Conservation (phyloP, 2,888 invertebrate species). For the Heliconius cydno region DNA sequence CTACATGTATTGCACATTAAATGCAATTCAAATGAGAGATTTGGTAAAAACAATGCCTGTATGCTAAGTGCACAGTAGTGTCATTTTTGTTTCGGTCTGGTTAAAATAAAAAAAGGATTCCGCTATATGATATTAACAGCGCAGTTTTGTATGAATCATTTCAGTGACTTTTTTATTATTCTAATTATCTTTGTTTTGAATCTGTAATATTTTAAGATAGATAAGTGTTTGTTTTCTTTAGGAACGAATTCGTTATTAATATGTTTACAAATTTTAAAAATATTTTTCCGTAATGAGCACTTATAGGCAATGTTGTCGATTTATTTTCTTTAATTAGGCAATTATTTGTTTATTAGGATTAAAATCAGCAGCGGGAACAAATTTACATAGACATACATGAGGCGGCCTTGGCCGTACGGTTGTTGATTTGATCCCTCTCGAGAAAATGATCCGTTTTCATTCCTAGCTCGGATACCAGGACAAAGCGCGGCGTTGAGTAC, state of each 20-base stretch:
- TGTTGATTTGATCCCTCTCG: too few species aligned
- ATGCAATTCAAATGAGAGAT: neutral
- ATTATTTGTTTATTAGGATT: too few species aligned
- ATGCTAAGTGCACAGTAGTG: neutral
- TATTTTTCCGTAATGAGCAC: neutral
- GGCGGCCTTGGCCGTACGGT: too few species aligned
- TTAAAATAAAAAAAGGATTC: neutral
- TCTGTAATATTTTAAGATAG: neutral
- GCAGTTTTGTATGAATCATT: neutral
- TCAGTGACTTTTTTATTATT: slow-evolving; percentile 3
- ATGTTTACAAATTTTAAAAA: neutral
- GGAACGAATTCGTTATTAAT: neutral
- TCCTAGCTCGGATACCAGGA: too few species aligned
- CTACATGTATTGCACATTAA: neutral
- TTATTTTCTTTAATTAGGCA: neutral
- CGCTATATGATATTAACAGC: neutral
- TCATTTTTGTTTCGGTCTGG: neutral
- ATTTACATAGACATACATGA: too few species aligned
- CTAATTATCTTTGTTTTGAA: neutral
- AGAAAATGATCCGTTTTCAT: too few species aligned
- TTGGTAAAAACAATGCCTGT: neutral
- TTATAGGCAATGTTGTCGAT: neutral
- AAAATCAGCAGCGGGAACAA: too few species aligned
- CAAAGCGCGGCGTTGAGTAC: too few species aligned
- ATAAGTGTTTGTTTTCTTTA: neutral